Conservation (phyloP, 2,888 invertebrate genomes). For the Drosophila niveifrons region DNA sequence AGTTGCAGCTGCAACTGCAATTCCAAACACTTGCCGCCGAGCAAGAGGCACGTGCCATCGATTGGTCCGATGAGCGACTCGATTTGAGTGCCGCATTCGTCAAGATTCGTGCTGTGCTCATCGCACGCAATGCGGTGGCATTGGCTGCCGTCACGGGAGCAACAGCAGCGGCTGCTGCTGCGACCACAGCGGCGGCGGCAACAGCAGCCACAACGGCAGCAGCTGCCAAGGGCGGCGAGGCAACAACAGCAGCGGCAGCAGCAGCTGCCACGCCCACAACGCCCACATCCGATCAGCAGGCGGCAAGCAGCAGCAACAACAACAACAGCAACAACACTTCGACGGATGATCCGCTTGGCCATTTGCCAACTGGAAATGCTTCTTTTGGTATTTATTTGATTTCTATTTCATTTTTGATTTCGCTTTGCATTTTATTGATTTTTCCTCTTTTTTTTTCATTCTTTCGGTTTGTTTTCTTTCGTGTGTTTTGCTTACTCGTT, state of each 20-base stretch:
- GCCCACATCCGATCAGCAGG: conserved; percentile 32
- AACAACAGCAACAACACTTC: conserved; percentile 44
- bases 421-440: conserved; percentile 32
- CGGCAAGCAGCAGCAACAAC: conserved; percentile 35
- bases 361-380: conserved; percentile 82
- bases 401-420: conserved; percentile 25
- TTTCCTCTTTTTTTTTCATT: conserved; percentile 28
- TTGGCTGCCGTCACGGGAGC: conserved; percentile 48
- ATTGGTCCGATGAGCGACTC: conserved; percentile 81
- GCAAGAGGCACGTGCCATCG: conserved; percentile 80
- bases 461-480: conserved; percentile 17
- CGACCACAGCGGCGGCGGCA: conserved; percentile 27
- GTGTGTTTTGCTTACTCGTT: conserved; percentile 30
- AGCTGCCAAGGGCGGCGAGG: conserved; percentile 3
- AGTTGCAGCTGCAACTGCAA: conserved; percentile 67
- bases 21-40: conserved; percentile 77
- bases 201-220: conserved; percentile 39
- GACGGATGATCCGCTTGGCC: conserved; percentile 79
- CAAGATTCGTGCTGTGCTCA: conserved; percentile 80
- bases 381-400: conserved; percentile 79
- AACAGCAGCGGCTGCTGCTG: conserved; percentile 19
- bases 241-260: not conserved
- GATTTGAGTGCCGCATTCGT: conserved; percentile 81
- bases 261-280: conserved; percentile 17
- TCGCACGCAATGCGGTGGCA: conserved; percentile 79